phyloP scores from a whole-genome alignment of 2,113 vertebrate genomes.

The Megaceryle maxima region DNA sequence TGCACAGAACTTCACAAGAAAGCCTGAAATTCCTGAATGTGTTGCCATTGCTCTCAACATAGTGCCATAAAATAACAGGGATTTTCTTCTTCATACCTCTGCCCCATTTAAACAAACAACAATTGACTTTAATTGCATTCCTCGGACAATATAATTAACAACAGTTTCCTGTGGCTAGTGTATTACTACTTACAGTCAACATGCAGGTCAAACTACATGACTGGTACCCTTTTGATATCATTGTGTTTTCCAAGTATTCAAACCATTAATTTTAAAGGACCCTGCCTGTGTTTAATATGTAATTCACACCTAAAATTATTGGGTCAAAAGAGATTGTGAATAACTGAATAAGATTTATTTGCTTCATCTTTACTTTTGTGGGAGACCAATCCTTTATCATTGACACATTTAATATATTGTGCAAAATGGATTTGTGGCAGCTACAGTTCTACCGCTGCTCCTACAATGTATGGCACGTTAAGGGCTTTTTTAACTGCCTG shows the following conservation, averaged over 20 bases:
- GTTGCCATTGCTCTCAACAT: constrained; percentile 71
- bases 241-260: not conserved
- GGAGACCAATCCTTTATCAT: not conserved
- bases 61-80: constrained; percentile 83
- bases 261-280: not conserved
- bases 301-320: not conserved
- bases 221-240: not conserved
- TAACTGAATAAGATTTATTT: not conserved
- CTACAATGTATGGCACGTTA: not conserved
- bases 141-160: not conserved
- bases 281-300: not conserved
- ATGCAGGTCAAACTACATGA: not conserved
- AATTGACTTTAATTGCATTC: constrained; percentile 25
- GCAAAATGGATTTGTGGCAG: not conserved
- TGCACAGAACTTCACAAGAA: constrained; percentile 69
- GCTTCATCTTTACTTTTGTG: not conserved
- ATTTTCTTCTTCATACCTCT: constrained; percentile 87
- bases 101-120: constrained; percentile 60
- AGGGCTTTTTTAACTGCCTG: constrained; percentile 15
- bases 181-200: not conserved
- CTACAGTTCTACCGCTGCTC: not conserved
- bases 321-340: not conserved
- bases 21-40: constrained; percentile 76
- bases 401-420: not conserved
- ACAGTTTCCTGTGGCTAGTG: not conserved